Evolutionary conservation across 37 sponge, comb jelly and placozoan genomes (phyloP).

Genomic region (Tethya wilhelma): DNA sequence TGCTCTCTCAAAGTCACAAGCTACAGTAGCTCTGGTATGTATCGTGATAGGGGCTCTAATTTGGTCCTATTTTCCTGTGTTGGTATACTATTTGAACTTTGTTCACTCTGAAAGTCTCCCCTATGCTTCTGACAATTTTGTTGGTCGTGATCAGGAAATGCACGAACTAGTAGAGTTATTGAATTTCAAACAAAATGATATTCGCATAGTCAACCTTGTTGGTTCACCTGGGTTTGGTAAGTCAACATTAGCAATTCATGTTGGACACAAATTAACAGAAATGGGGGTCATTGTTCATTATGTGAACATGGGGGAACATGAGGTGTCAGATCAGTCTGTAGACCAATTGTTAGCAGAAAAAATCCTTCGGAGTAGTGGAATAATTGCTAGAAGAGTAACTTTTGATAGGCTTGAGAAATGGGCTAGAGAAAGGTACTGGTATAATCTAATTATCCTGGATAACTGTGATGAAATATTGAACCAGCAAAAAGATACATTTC

Average conservation of each 20-base stretch:
- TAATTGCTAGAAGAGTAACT: not conserved
- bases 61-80: too few relatives aligned
- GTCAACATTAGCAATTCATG: constrained; percentile 19
- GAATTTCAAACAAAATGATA: not conserved
- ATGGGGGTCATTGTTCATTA: constrained; percentile 18
- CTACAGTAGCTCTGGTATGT: too few relatives aligned
- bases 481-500: not conserved
- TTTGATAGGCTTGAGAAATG: constrained; percentile 3
- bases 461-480: constrained; percentile 29
- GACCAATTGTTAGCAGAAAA: not conserved
- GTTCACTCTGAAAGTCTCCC: constrained; percentile 24
- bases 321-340: not conserved
- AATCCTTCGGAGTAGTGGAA: constrained; percentile 3
- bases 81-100: too few relatives aligned
- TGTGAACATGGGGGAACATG: constrained; percentile 14
- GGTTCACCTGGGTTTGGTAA: constrained; percentile 45
- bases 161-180: not conserved
- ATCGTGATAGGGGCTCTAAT: too few relatives aligned
- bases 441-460: constrained; percentile 16
- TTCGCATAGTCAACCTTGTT: constrained; percentile 15
- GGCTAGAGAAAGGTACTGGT: not conserved
- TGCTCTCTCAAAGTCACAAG: too few relatives aligned
- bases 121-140: constrained; percentile 4
- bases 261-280: not conserved
- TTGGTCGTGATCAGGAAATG: constrained; percentile 14